These are phyloP conservation scores for Anser cygnoides DNA, from an alignment of 2,113 vertebrate genomes.

Conservation along the genomic window DNA sequence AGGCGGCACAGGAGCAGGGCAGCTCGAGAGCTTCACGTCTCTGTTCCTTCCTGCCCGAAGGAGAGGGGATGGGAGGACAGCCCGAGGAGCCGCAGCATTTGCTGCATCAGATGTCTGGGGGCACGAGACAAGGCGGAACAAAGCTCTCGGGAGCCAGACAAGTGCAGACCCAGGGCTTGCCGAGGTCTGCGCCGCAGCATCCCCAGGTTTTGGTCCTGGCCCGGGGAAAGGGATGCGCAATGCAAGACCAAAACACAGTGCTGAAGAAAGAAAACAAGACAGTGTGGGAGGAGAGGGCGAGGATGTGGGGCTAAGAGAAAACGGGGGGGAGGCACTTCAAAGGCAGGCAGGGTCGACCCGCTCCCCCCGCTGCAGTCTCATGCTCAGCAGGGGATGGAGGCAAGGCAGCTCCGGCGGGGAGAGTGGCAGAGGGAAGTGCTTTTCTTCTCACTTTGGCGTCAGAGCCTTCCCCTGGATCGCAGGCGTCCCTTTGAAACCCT, in stretches of 20 bases:
- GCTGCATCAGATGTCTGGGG: not conserved
- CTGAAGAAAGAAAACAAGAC: not conserved
- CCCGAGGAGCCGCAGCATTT: not conserved
- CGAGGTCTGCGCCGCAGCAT: not conserved
- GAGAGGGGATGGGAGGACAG: not conserved
- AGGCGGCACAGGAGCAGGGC: rapidly evolving
- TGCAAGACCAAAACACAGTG: not conserved
- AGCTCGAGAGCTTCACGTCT: not conserved
- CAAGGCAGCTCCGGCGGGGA: not conserved
- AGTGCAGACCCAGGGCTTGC: not conserved
- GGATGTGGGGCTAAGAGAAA: not conserved
- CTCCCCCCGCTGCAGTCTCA: not conserved
- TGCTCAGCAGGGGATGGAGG: not conserved
- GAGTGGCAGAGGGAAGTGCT: not conserved
- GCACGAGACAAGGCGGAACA: not conserved
- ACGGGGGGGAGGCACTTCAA: not conserved
- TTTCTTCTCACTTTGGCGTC: not conserved
- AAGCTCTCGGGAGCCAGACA: not conserved
- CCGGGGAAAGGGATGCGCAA: not conserved
- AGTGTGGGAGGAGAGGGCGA: not conserved
- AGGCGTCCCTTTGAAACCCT: constrained; percentile 13
- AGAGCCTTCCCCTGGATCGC: not conserved
- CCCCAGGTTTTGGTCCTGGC: not conserved
- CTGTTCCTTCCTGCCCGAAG: not conserved
- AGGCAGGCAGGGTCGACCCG: not conserved